Percentiles rank a stretch among this genome's conserved stretches.
These are phyloP conservation scores for Drosophila anomelani DNA, from an alignment of 2,888 invertebrate genomes.

Conservation along the genomic window DNA sequence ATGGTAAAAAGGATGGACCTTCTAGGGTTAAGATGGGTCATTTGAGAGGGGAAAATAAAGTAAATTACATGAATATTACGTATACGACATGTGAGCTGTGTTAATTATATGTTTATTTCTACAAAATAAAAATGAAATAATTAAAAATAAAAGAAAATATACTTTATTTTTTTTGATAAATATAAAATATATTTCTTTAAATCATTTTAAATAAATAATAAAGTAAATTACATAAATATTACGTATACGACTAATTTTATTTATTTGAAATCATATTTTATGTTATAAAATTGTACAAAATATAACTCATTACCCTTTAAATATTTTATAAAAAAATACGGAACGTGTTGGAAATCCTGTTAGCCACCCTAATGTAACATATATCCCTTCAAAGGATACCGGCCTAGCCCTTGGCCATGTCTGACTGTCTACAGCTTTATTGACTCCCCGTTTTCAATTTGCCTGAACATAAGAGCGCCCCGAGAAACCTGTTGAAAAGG, in stretches of 20 bases:
- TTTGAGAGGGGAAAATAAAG: not conserved
- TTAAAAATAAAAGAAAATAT: not conserved
- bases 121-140: not conserved
- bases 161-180: not conserved
- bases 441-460: conserved; percentile 76
- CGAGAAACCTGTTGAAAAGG: conserved; percentile 76
- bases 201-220: not conserved
- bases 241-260: not conserved
- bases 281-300: not conserved
- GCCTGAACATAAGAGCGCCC: conserved; percentile 40
- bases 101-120: not conserved
- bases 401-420: conserved; percentile 43
- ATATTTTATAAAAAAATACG: not conserved
- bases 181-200: not conserved
- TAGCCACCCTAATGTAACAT: conserved; percentile 25
- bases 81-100: not conserved
- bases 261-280: not conserved
- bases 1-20: conserved; percentile 13
- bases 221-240: too few relatives aligned
- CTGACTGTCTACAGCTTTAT: conserved; percentile 68
- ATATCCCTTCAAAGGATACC: conserved; percentile 16
- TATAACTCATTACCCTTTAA: not conserved
- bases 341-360: not conserved
- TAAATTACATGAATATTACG: not conserved
- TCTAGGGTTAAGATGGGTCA: not conserved